Evolutionary conservation across 1,140 invertebrate genomes (phyloP).

Genomic region (Battus philenor): DNA sequence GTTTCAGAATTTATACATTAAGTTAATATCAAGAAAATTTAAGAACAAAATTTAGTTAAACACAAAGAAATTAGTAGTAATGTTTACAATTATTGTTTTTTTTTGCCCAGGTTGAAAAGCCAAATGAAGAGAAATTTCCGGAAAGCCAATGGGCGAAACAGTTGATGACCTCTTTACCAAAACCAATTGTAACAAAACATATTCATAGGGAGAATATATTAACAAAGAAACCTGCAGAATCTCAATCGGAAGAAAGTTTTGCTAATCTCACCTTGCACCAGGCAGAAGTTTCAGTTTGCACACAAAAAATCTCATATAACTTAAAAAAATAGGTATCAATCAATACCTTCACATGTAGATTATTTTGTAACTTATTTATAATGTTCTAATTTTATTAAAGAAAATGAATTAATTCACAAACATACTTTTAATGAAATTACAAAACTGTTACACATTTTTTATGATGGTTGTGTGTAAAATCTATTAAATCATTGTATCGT

Average conservation of each 20-base stretch:
- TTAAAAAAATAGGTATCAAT: background rate
- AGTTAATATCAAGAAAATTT: too few species aligned
- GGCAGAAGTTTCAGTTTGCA: conserved; percentile 55
- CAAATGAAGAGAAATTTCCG: conserved; percentile 39
- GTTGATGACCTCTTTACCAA: conserved; percentile 31
- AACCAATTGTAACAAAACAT: conserved; percentile 48
- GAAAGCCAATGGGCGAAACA: conserved; percentile 40
- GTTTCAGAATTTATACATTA: too few species aligned
- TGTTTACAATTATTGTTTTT: conserved; percentile 8
- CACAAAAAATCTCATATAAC: conserved; percentile 36
- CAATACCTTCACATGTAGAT: background rate
- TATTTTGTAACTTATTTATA: background rate
- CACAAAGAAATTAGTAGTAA: too few species aligned
- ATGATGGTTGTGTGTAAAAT: too few species aligned
- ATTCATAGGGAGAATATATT: conserved; percentile 31
- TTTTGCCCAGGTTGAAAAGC: conserved; percentile 41
- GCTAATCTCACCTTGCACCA: conserved; percentile 44
- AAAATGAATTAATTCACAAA: too few species aligned
- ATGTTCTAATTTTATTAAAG: background rate
- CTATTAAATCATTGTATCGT: too few species aligned
- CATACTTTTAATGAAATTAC: too few species aligned
- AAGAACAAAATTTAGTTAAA: too few species aligned
- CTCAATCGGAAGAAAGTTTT: conserved; percentile 46
- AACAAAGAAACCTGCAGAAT: conserved; percentile 20
- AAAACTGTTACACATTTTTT: too few species aligned